Evolutionary conservation across 2,888 invertebrate species (phyloP).

Genomic region (Epicampocera succincta): DNA sequence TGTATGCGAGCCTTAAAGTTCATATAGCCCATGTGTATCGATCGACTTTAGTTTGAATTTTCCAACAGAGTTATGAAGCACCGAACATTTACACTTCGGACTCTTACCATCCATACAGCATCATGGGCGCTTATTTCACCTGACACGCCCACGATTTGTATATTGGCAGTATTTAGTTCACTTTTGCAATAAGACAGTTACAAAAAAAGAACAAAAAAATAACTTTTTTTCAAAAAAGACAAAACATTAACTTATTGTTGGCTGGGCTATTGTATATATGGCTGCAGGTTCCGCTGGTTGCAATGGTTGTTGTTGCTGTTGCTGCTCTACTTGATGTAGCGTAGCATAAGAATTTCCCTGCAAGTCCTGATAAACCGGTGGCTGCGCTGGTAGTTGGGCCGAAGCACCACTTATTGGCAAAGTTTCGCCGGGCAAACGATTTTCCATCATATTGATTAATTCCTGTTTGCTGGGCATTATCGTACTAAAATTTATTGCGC

Average conservation of each 20-base stretch:
- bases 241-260: conserved; percentile 43
- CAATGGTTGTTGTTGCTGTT: neutral
- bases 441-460: conserved; percentile 59
- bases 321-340: conserved; percentile 8
- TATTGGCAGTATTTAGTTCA: too few relatives aligned
- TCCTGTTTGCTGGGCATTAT: conserved; percentile 63
- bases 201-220: neutral
- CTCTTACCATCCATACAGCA: too few relatives aligned
- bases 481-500: neutral
- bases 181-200: too few relatives aligned
- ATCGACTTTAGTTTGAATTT: too few relatives aligned
- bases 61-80: too few relatives aligned
- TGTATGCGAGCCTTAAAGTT: too few relatives aligned
- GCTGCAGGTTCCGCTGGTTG: neutral
- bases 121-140: too few relatives aligned
- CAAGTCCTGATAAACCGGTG: conserved; percentile 57
- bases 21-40: too few relatives aligned
- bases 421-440: conserved; percentile 64
- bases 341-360: neutral
- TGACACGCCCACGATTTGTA: too few relatives aligned
- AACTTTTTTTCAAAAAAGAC: neutral
- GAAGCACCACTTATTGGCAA: neutral
- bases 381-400: conserved; percentile 10
- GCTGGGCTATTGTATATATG: conserved; percentile 45
- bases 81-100: too few relatives aligned